Conservation (phyloP, 2,113 vertebrate species). For the human (Homo sapiens) region GRCh38 chr13:53860501-53861000, state of each 20-base stretch:
- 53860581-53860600: background rate
- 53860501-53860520: background rate
- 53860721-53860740: background rate
- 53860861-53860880: background rate
- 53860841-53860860: background rate
- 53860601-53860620: background rate
- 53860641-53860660: background rate
- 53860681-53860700: background rate
- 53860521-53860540: background rate
- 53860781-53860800: background rate
- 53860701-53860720: background rate
- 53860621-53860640: background rate
- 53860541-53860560: background rate
- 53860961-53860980: background rate
- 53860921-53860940: background rate
- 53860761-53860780: background rate
- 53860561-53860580: background rate
- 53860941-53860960: background rate
- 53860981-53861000: background rate
- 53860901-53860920: background rate
- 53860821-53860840: background rate
- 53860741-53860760: background rate
- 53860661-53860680: background rate
- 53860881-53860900: too few relatives aligned
- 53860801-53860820: background rate